Conservation (phyloP, 2,888 invertebrate species). For the Hemithea aestivaria region DNA sequence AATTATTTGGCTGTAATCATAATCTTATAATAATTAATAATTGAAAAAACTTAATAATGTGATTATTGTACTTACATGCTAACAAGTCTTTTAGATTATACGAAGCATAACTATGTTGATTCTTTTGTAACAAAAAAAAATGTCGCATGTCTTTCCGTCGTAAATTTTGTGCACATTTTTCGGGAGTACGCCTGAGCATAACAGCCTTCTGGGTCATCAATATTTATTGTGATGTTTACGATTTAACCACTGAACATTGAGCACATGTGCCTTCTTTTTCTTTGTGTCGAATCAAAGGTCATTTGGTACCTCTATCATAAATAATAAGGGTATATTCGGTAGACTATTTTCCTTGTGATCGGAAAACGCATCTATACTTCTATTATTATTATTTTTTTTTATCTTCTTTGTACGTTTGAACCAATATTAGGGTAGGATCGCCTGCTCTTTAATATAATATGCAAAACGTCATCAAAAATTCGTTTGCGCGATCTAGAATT, state of each 20-base stretch:
- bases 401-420: neutral
- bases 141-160: conserved; percentile 66
- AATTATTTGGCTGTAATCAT: too few relatives aligned
- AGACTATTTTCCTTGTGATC: neutral
- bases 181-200: conserved; percentile 65
- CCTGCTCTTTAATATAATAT: too few relatives aligned
- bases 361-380: neutral
- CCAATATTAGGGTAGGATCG: too few relatives aligned
- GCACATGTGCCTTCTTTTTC: conserved; percentile 46
- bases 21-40: too few relatives aligned
- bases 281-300: conserved; percentile 44
- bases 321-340: conserved; percentile 11
- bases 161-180: conserved; percentile 65
- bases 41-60: too few relatives aligned
- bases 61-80: too few relatives aligned
- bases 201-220: conserved; percentile 70
- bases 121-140: conserved; percentile 43
- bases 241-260: conserved; percentile 54
- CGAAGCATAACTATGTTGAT: too few relatives aligned
- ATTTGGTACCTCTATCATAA: conserved; percentile 28
- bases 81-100: too few relatives aligned
- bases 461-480: too few relatives aligned
- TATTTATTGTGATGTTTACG: conserved; percentile 71
- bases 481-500: too few relatives aligned
- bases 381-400: neutral